Evolutionary conservation across 1,140 invertebrate genomes (phyloP).

Genomic region (Rhyacophila brunnea): DNA sequence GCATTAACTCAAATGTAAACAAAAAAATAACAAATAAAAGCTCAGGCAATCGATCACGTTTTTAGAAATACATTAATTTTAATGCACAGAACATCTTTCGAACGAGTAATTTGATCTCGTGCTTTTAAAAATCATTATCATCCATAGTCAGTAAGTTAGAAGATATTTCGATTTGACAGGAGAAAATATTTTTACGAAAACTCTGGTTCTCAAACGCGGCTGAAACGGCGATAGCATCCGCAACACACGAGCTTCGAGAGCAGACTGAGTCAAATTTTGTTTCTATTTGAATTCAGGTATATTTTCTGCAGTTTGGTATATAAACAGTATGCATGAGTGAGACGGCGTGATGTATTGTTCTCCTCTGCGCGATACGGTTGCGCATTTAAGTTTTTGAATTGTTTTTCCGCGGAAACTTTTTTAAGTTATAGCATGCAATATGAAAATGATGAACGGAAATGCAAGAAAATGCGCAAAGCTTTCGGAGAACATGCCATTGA

Average conservation of each 20-base stretch:
- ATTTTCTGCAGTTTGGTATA: conserved; percentile 11
- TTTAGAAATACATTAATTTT: too few relatives aligned
- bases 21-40: too few relatives aligned
- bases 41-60: too few relatives aligned
- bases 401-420: too few relatives aligned
- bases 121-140: conserved; percentile 15
- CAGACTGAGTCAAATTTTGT: conserved; percentile 10
- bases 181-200: conserved; percentile 14
- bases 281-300: conserved; percentile 19
- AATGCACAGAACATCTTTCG: neutral
- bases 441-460: too few relatives aligned
- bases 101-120: conserved; percentile 22
- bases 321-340: neutral
- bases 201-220: neutral
- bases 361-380: too few relatives aligned
- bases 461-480: too few relatives aligned
- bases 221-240: conserved; percentile 1
- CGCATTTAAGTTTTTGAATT: too few relatives aligned
- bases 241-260: conserved; percentile 3
- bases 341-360: neutral
- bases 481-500: too few relatives aligned
- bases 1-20: too few relatives aligned
- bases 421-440: too few relatives aligned
- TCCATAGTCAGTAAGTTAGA: neutral
- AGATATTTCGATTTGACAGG: conserved; percentile 11